Evolutionary conservation across 1,140 invertebrate genomes (phyloP).

Genomic region (Solen grandis): DNA sequence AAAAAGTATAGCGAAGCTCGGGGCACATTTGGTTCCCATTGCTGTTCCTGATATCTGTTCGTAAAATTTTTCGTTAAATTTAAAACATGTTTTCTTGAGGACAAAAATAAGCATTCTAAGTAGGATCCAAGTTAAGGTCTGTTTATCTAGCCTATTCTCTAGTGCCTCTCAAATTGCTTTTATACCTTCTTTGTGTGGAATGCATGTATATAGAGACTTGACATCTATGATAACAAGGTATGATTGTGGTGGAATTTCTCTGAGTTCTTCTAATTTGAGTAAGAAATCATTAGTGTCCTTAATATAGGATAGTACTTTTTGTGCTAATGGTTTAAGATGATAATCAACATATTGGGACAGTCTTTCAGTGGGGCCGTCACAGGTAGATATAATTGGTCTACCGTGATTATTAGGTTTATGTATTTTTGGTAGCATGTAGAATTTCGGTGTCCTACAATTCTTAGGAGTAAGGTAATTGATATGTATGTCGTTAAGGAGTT

Average conservation of each 20-base stretch:
- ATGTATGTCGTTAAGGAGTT: background rate
- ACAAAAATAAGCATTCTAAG: too few relatives aligned
- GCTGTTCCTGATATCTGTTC: too few relatives aligned
- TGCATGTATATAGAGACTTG: constrained; percentile 4
- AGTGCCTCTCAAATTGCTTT: background rate
- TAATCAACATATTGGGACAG: constrained; percentile 24
- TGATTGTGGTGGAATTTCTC: background rate
- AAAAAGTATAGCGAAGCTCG: too few relatives aligned
- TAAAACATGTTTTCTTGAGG: too few relatives aligned
- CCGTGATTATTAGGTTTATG: constrained; percentile 45
- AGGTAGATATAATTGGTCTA: constrained; percentile 46
- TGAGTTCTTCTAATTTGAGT: background rate
- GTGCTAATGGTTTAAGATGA: background rate
- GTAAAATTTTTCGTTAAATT: too few relatives aligned
- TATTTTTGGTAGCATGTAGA: constrained; percentile 46
- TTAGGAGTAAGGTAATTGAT: constrained; percentile 3
- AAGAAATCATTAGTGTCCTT: constrained; percentile 21
- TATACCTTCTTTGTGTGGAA: constrained; percentile 7
- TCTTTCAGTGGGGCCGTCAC: constrained; percentile 20
- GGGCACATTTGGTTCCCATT: too few relatives aligned
- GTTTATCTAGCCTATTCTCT: too few relatives aligned
- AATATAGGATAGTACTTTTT: too few relatives aligned
- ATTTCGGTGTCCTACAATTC: constrained; percentile 1
- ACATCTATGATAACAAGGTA: constrained; percentile 11
- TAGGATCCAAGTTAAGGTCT: too few relatives aligned